Evolutionary conservation across 2,113 vertebrate genomes (phyloP).

Genomic region (Pterocles orientalis): DNA sequence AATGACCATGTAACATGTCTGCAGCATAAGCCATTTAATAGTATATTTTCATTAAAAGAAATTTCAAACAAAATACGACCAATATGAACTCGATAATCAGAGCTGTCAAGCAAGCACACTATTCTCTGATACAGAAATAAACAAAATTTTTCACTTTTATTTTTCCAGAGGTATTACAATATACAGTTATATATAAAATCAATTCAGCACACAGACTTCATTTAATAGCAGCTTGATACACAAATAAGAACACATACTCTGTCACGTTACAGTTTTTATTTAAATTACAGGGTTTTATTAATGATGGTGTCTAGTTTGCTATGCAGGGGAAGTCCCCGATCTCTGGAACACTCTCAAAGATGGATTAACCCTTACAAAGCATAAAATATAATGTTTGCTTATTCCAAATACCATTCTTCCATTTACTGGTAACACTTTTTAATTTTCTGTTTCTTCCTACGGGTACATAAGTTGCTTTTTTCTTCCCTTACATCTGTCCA

Average conservation of each 20-base stretch:
- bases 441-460: neutral
- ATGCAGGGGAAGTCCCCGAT: fast-evolving
- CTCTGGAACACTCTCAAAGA: neutral
- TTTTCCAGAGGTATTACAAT: neutral
- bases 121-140: neutral
- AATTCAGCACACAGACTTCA: neutral
- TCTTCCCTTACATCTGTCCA: neutral
- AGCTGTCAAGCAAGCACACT: neutral
- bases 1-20: neutral
- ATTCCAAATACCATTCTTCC: neutral
- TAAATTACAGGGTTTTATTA: neutral
- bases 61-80: neutral
- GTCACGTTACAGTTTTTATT: neutral
- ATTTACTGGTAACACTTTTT: neutral
- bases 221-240: neutral
- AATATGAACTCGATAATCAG: neutral
- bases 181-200: neutral
- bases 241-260: neutral
- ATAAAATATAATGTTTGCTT: neutral
- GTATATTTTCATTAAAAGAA: neutral
- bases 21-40: neutral
- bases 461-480: neutral
- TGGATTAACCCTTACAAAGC: neutral
- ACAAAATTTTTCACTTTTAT: neutral
- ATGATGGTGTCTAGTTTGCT: neutral